A percentile compares a stretch with the other conserved stretches of the same genome.
phyloP scores from a whole-genome alignment of 2,113 vertebrate species.

The Spilogale gracilis region DNA sequence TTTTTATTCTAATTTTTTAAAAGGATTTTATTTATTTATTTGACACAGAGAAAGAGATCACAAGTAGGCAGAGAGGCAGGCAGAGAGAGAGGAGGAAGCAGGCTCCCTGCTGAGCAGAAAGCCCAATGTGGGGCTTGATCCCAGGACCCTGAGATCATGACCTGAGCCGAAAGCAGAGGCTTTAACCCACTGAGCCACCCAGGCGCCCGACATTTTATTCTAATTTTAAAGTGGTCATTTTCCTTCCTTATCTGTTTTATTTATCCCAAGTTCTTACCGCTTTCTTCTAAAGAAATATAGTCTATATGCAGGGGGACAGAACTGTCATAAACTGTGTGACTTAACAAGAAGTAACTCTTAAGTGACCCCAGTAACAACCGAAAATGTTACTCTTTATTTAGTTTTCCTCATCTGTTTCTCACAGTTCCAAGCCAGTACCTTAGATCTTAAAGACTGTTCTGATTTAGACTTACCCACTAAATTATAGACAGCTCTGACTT shows the following conservation, averaged over 20 bases:
- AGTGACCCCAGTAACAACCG: not conserved
- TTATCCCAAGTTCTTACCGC: not conserved
- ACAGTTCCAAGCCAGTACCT: not conserved
- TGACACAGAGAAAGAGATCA: too few species aligned
- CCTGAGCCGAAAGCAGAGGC: too few species aligned
- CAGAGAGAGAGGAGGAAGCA: too few species aligned
- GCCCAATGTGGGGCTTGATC: too few species aligned
- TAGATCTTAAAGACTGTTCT: not conserved
- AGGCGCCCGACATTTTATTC: not conserved
- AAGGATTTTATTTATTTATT: too few species aligned
- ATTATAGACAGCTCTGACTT: not conserved
- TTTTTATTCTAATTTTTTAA: slow-evolving; percentile 24
- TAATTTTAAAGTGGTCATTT: slow-evolving; percentile 28
- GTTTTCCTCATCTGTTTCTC: not conserved
- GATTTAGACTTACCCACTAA: not conserved
- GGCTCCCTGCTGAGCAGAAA: too few species aligned
- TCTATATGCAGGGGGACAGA: not conserved
- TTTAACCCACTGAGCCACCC: too few species aligned
- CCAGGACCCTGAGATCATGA: too few species aligned
- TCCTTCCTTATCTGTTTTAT: not conserved
- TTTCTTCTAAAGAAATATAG: not conserved
- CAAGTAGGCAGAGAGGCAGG: too few species aligned
- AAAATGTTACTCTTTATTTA: not conserved
- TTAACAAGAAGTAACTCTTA: not conserved
- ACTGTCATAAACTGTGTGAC: not conserved